Percentiles rank a stretch among this genome's conserved stretches.
phyloP scores from a whole-genome alignment of 2,797 vertebrate genomes.

The Clarias fuscus region DNA sequence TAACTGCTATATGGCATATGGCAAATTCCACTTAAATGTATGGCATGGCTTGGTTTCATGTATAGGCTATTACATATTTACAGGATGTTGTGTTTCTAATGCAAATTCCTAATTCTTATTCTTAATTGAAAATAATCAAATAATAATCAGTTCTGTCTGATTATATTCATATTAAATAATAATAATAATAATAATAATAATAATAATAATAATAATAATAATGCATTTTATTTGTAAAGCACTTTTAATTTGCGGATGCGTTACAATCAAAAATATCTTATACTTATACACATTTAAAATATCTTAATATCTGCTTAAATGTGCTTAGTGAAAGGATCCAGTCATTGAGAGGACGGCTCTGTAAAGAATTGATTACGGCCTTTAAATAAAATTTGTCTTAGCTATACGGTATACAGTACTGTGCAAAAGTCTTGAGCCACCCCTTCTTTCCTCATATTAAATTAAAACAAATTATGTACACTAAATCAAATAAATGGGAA shows the following conservation, averaged over 20 bases:
- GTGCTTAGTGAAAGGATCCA: background rate
- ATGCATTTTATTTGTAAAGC: no score
- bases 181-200: no score
- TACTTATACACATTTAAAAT: no score
- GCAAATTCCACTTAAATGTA: background rate
- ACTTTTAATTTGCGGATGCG: no score
- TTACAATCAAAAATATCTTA: background rate
- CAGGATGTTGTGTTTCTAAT: background rate
- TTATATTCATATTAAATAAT: background rate
- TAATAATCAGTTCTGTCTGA: background rate
- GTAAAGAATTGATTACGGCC: background rate
- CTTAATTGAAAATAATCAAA: background rate
- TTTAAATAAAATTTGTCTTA: background rate
- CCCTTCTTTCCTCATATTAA: no score
- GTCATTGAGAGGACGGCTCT: background rate
- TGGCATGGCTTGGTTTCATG: background rate
- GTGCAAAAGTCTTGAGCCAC: no score
- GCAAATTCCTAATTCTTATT: background rate
- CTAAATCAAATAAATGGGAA: no score
- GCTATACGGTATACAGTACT: no score
- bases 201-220: no score
- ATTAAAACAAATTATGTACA: no score
- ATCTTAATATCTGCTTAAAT: background rate
- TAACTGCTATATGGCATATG: constrained; percentile 1
- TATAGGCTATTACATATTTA: background rate